Base-by-base conservation (phyloP, 1,140 invertebrate genomes). In the Hycleus phaleratus region DNA sequence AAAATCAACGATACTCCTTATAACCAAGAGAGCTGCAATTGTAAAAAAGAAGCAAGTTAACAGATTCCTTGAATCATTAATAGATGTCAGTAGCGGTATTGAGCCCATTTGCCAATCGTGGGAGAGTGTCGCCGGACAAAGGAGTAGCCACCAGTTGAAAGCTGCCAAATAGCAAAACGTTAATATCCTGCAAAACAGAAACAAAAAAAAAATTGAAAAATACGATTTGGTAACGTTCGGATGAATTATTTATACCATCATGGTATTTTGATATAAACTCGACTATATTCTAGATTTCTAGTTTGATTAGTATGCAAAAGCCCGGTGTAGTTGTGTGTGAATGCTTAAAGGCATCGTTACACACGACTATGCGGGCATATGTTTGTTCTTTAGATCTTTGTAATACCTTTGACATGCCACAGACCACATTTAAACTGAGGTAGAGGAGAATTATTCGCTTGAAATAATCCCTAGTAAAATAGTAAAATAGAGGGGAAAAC, bases 81-180 rank as follows among this genome's bases (percentile, higher is more conserved):
- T 69, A 39, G 82, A 83, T 47, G 83, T 82, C 42, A 93, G 80
- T 38, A 91, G 73, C 26, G 88, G 87, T 45, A 92, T 80, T 8
- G 88, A 91, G 26, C 88, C 88, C 88, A 92, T 91, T 73, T 91
- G 89, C 88, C 90, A 93, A 69, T 92, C 89, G 67, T 91, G 90
- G 59, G 86, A 88, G 1, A 92, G 77, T 7, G 81, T 82, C 60
- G 80, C 80, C 1, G 90, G 89, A 66, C 85, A 88, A 10, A 92
- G 73, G 8, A 93, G 78, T 46, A 93, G 73, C 87, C 88, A 90
- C 74, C 83, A 83, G 77, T 91, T 91, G 73, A 91, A 82, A 1
- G 86, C 83, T 2, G 87, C 86, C 65, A 91, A 74, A 73, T 90
- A 91, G 69, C 85, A 84, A 71, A 89, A 92, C 4, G 89, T 92